Evolutionary conservation across 2,888 invertebrate species (phyloP).

Genomic region (Petrophora chlorosata): DNA sequence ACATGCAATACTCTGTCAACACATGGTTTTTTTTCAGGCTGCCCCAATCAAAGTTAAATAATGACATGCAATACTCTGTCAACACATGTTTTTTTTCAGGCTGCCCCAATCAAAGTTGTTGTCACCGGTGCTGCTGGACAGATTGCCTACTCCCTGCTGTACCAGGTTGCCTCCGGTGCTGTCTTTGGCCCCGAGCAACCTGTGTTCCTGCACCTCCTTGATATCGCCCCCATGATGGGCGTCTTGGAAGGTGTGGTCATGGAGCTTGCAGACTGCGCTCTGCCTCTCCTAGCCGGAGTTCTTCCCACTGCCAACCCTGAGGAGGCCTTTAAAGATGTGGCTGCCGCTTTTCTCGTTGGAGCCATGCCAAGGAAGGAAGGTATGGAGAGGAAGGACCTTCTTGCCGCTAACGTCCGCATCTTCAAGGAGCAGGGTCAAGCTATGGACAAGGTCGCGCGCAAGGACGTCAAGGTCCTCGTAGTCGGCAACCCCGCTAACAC

Average conservation of each 20-base stretch:
- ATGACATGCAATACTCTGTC: too few species aligned
- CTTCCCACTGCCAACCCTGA: constrained; percentile 94
- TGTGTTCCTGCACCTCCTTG: constrained; percentile 94
- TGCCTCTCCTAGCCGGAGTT: constrained; percentile 93
- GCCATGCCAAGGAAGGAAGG: constrained; percentile 98
- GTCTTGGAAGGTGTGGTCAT: constrained; percentile 99
- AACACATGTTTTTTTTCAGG: constrained; percentile 73
- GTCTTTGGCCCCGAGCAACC: constrained; percentile 96
- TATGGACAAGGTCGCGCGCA: constrained; percentile 94
- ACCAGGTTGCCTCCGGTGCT: constrained; percentile 97
- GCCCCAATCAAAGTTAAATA: too few species aligned
- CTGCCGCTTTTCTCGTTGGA: constrained; percentile 98
- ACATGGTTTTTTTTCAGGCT: too few species aligned
- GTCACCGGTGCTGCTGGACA: constrained; percentile 99
- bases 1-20: too few species aligned
- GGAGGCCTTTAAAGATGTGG: constrained; percentile 97
- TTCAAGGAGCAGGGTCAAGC: constrained; percentile 99
- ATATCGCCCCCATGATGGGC: constrained; percentile 97
- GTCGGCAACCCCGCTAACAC: constrained; percentile 99
- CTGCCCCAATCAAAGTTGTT: constrained; percentile 94
- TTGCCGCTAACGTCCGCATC: constrained; percentile 98
- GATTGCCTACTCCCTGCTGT: constrained; percentile 98
- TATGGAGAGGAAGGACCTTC: constrained; percentile 99
- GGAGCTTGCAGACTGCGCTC: constrained; percentile 98
- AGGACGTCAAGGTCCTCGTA: constrained; percentile 96